A percentile compares a stretch with the other conserved stretches of the same genome.
These are phyloP conservation scores for Nomada fucata DNA, from an alignment of 2,888 invertebrate species.

Conservation along the genomic window DNA sequence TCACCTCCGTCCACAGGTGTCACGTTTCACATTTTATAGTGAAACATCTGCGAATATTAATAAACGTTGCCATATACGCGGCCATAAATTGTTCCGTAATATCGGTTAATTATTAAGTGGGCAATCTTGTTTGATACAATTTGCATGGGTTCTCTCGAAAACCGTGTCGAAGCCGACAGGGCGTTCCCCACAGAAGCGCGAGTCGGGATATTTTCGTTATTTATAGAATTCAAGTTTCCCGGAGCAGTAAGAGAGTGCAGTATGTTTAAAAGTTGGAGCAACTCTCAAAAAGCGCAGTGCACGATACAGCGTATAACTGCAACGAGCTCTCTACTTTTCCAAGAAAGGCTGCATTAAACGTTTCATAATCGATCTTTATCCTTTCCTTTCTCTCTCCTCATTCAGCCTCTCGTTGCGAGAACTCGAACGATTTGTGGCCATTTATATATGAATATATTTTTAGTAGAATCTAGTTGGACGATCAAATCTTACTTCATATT, in stretches of 20 bases:
- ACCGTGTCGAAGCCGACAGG: slow-evolving; percentile 9
- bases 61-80: slow-evolving; percentile 14
- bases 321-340: slow-evolving; percentile 29
- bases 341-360: slow-evolving; percentile 26
- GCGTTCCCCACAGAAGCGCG: slow-evolving; percentile 37
- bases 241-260: slow-evolving; percentile 38
- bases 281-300: slow-evolving; percentile 50
- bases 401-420: background rate
- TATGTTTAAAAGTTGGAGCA: slow-evolving; percentile 55
- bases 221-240: slow-evolving; percentile 56
- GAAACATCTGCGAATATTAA: background rate
- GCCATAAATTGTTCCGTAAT: slow-evolving; percentile 30
- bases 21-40: slow-evolving; percentile 13
- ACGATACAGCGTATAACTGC: slow-evolving; percentile 45
- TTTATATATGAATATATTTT: background rate
- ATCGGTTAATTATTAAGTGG: slow-evolving; percentile 45
- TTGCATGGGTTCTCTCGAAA: slow-evolving; percentile 10
- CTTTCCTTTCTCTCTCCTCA: background rate
- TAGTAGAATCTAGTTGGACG: too few relatives aligned
- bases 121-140: slow-evolving; percentile 46
- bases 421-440: slow-evolving; percentile 12
- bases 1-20: background rate
- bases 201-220: slow-evolving; percentile 55
- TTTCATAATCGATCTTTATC: slow-evolving; percentile 18
- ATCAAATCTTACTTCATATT: too few relatives aligned